Conservation (phyloP, 2,797 vertebrate genomes). For the Anomalospiza imberbis region DNA sequence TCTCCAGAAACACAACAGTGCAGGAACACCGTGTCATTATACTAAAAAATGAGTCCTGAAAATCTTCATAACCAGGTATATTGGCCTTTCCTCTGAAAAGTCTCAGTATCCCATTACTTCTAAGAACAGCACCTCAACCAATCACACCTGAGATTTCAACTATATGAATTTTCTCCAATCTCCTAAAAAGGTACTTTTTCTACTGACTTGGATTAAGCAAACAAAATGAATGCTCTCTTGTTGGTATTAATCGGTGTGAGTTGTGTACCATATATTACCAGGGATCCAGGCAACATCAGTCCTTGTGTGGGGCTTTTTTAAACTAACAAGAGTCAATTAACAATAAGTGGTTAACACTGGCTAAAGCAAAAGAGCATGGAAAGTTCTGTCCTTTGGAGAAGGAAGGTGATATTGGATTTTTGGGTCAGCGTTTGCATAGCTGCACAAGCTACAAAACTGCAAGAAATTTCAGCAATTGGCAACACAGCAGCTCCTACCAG, state of each 20-base stretch:
- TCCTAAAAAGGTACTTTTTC: background rate
- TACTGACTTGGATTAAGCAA: background rate
- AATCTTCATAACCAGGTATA: background rate
- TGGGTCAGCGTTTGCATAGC: background rate
- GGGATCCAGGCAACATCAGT: background rate
- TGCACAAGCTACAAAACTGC: background rate
- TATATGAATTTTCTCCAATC: background rate
- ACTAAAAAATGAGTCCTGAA: background rate
- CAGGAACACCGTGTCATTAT: accelerated
- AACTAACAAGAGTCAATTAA: background rate
- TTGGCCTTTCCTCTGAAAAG: background rate
- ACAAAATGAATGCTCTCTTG: background rate
- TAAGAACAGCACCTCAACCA: background rate
- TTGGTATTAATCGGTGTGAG: background rate
- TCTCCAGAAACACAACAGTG: background rate
- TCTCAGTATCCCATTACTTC: background rate
- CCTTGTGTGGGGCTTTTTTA: background rate
- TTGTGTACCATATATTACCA: background rate
- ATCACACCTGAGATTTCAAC: background rate
- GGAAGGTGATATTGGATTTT: background rate
- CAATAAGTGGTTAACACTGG: background rate
- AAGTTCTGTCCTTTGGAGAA: background rate
- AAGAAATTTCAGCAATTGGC: background rate
- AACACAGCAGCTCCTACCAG: background rate
- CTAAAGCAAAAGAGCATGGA: background rate